Evolutionary conservation across 2,888 invertebrate genomes (phyloP), one percentile per base, ranked within the genome.

Genomic region (Meteorus cinctellus): DNA sequence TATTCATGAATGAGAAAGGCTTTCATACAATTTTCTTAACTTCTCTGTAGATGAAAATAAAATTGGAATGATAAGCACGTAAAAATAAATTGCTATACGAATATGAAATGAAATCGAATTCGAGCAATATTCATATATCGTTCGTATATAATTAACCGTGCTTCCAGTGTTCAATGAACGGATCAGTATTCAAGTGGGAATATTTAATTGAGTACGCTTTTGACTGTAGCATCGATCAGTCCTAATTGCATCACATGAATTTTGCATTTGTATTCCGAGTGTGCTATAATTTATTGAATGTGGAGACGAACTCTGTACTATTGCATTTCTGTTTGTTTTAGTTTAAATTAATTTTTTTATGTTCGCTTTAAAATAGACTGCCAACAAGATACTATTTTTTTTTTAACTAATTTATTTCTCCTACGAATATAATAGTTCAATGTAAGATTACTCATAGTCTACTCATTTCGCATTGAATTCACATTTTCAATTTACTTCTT

Each of bases 161-260:
- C 74, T 59, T 60, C 67, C 65, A 66, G 45, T 76, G 59, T 75
- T 75, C 59, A 75, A 62, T 66, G 31, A 41, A 67, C 48, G 60
- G 19, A 62, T 62, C 67, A 67, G 71, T 76, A 69, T 75, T 70
- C 34, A 45, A 36, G 36, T 71, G 14, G 29, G 27, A 51, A 63
- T 66, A 16, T 70, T 75, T 51, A 69, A 36, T 65, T 41, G 45
- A 65, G 36, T 45, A 45, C 62, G 68, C 51, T 51, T 65, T 69
- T 31, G 34, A 69, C 31, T 31, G 51, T 34, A 12, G 48, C 10
- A 29, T 69, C 55, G 34, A 69, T 31, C 34, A 31, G 48, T 29
- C 69, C 14, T 41, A 3, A 36, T 65, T 29, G 41, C 60, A 59
- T 71, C 34, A 24, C 16, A 41, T 27, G 14, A 62, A 31, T 45